phyloP scores from a whole-genome alignment of 1,140 invertebrate species.

The Proales similis region DNA sequence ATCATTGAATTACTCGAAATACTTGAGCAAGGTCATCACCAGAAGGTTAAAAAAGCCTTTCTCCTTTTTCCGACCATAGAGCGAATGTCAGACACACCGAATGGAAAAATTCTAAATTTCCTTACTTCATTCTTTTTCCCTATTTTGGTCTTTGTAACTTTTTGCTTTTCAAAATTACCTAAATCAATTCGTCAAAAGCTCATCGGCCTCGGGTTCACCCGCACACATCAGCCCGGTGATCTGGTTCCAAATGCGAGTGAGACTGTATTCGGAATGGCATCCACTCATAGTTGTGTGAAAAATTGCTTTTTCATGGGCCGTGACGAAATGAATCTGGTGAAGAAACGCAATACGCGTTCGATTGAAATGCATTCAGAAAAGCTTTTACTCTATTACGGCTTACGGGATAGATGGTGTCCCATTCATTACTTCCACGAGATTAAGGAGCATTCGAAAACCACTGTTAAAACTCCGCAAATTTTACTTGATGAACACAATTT shows the following conservation, averaged over 20 bases:
- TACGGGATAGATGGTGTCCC: slow-evolving; percentile 68
- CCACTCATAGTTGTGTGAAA: slow-evolving; percentile 7
- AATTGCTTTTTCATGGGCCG: slow-evolving; percentile 53
- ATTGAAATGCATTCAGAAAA: slow-evolving; percentile 50
- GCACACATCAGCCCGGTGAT: slow-evolving; percentile 42
- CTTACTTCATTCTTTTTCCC: slow-evolving; percentile 57
- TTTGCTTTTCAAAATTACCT: slow-evolving; percentile 60
- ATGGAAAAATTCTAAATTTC: slow-evolving; percentile 57
- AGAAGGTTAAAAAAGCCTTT: slow-evolving; percentile 50
- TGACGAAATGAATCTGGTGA: slow-evolving; percentile 52
- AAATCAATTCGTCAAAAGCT: slow-evolving; percentile 43
- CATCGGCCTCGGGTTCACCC: slow-evolving; percentile 44
- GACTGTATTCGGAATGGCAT: slow-evolving; percentile 13
- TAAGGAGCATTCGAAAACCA: slow-evolving; percentile 3
- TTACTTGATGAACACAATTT: slow-evolving; percentile 61
- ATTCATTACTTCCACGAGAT: slow-evolving; percentile 60
- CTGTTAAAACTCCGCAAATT: slow-evolving; percentile 59
- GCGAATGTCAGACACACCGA: slow-evolving; percentile 63
- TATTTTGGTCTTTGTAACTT: slow-evolving; percentile 57
- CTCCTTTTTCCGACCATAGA: slow-evolving; percentile 75
- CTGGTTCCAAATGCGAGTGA: slow-evolving; percentile 2
- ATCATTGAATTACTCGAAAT: slow-evolving; percentile 64
- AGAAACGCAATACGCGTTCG: slow-evolving; percentile 46
- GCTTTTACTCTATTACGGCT: slow-evolving; percentile 68
- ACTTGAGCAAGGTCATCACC: slow-evolving; percentile 38